Base-by-base conservation (phyloP, 2,888 invertebrate genomes). In the Mesorhabditis sp. region DNA sequence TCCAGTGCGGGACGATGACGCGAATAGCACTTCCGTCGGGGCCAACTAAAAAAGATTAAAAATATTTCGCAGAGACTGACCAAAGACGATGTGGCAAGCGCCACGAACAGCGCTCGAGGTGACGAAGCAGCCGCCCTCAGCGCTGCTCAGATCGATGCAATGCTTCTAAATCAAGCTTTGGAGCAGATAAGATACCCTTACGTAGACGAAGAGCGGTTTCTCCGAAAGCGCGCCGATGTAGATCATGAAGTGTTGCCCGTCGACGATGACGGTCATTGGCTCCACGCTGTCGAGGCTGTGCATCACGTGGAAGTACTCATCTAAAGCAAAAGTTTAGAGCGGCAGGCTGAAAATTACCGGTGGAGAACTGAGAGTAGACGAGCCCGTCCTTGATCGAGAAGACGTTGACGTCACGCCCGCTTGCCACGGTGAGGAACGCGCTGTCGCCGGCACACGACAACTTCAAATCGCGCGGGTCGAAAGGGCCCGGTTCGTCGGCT, bases 61-160 rank as follows among this genome's bases (percentile, higher is more conserved):
- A n/a, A 50, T 13, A 50, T 10, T n/a, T 50, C n/a, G n/a, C n/a
- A 13, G 7, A n/a, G 0, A 50, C 58, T 2, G 10, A 50, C 58
- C 58, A 50, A 50, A n/a, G 7, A 50, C 58, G 10, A 50, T 50
- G n/a, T 50, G 58, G n/a, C 58, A 50, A 50, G 10, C n/a, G 58
- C 58, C 58, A 50, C 58, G 10, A n/a, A 50, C 7, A 13, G 58
- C 7, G 7, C n/a, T 50, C n/a, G 58, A 10, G n/a, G 58, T n/a
- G 58, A 50, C 7, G 58, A 50, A 50, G 58, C 58, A 50, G 58
- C n/a, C n/a, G 58, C 58, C n/a, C n/a, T 50, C 58, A 50, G n/a
- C n/a, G 58, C 2, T 50, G 10, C 58, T 50, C 7, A 50, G n/a
- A 50, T 13, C 58, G 10, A 50, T 50, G 58, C 10, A 28, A 13